Evolutionary conservation across 2,113 vertebrate species (phyloP), one percentile per base, ranked within the genome.

Genomic region (Heterocephalus glaber): DNA sequence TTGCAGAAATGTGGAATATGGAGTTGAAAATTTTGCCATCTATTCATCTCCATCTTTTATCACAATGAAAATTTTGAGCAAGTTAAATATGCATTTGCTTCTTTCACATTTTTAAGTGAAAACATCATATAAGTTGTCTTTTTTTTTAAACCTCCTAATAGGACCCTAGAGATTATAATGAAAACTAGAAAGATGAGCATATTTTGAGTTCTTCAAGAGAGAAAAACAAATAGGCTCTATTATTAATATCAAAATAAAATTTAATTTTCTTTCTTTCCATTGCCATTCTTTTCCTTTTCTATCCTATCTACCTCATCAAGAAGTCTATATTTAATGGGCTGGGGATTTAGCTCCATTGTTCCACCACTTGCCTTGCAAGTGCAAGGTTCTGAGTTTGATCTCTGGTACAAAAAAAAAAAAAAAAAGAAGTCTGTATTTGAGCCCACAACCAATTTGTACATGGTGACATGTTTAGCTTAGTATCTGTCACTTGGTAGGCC

Each of bases 171-270:
- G 30, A 87, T 72, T 66, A 41, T 26, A 81, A 79, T 60, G 66
- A 94, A 86, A 91, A 76, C 47, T 61, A 82, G 22, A 66, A 89
- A 96, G 81, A 72, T 72, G 10, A 41, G 17, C 20, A 3, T 70
- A 66, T 76, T 35, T 85, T 90, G 4, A 14, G 16, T n/a, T 90
- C 63, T 92, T 77, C 41, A 65, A 95, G 68, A 96, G 20, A 93
- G 12, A 76, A 56, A 24, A 92, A 61, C 66, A n/a, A 95, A 85
- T 19, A 83, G 35, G 0, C 3, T 80, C 65, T 86, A 44, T 56
- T 66, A n/a, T 66, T 80, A 84, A 26, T 35, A 68, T 47, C 44
- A 93, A 86, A 89, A 84, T 80, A 49, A 86, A 90, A 65, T 74
- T 47, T 47, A 30, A 72, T 58, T 81, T 88, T 5, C 24, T 87